These are phyloP conservation scores for Elachura formosa DNA, from an alignment of 2,113 vertebrate genomes.

Conservation along the genomic window DNA sequence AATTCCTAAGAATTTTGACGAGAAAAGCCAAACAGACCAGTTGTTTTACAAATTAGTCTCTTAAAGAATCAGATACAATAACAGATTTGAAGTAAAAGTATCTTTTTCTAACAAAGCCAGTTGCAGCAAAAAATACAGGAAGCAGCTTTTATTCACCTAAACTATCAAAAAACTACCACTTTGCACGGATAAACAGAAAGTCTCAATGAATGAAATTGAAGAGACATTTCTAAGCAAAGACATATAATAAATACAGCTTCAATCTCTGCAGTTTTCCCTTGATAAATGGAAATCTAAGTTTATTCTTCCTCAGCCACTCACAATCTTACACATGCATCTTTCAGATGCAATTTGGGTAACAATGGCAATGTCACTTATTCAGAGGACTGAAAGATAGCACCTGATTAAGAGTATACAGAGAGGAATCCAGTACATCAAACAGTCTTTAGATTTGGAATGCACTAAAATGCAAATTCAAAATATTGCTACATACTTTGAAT, in stretches of 20 bases:
- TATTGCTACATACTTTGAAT: background rate
- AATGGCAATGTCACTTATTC: background rate
- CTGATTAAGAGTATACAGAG: background rate
- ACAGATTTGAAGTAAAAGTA: no score
- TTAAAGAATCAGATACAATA: background rate
- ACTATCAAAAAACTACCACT: background rate
- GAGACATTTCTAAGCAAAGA: background rate
- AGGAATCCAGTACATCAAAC: background rate
- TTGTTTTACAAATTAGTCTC: background rate
- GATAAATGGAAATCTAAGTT: background rate
- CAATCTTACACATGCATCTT: slow-evolving; percentile 29
- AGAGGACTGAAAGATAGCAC: background rate
- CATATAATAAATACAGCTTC: background rate
- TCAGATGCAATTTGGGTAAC: background rate
- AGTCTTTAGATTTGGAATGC: background rate
- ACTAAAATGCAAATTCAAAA: background rate
- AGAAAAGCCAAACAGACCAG: background rate
- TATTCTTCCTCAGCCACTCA: background rate
- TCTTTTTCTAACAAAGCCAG: background rate
- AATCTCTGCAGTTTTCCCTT: background rate
- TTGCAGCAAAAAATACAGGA: background rate
- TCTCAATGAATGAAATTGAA: background rate
- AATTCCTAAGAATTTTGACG: background rate
- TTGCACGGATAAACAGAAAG: background rate
- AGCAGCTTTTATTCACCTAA: background rate